Evolutionary conservation across 1,140 invertebrate genomes (phyloP).

Genomic region (Pachypeltis micranthus): DNA sequence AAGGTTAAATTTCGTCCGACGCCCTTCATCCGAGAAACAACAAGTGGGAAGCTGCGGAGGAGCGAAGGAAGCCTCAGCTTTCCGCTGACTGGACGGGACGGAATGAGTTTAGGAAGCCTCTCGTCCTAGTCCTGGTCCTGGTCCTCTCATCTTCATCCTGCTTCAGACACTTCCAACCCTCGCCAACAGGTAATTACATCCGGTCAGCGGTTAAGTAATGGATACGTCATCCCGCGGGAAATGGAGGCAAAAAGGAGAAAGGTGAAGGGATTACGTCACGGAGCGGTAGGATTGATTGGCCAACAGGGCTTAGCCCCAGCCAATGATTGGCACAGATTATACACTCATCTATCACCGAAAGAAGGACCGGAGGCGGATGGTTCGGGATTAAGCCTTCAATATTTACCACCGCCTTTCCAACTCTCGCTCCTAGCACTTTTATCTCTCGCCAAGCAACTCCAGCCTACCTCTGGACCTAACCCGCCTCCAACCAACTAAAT

Average conservation of each 20-base stretch:
- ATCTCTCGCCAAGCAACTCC: no score
- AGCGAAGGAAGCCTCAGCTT: no score
- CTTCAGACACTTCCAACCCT: no score
- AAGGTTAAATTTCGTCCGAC: no score
- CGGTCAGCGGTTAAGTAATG: conserved; percentile 16
- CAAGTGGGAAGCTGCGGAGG: no score
- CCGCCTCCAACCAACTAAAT: no score
- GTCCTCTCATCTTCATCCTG: no score
- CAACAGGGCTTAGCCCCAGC: conserved; percentile 12
- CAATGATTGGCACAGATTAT: conserved; percentile 17
- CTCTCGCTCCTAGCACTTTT: not conserved
- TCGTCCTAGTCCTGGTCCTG: no score
- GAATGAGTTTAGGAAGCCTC: no score
- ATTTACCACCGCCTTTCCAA: not conserved
- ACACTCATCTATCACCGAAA: conserved; percentile 14
- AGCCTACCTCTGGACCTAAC: no score
- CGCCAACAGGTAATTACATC: conserved; percentile 16
- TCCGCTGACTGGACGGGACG: no score
- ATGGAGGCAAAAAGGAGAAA: conserved; percentile 11
- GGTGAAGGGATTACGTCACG: conserved; percentile 15
- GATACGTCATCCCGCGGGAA: conserved; percentile 13
- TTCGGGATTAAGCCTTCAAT: conserved; percentile 13
- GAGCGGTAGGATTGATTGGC: conserved; percentile 14
- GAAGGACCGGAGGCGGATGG: not conserved
- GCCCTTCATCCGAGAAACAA: no score